phyloP scores from a whole-genome alignment of 2,113 vertebrate genomes.

The Lepus timidus region DNA sequence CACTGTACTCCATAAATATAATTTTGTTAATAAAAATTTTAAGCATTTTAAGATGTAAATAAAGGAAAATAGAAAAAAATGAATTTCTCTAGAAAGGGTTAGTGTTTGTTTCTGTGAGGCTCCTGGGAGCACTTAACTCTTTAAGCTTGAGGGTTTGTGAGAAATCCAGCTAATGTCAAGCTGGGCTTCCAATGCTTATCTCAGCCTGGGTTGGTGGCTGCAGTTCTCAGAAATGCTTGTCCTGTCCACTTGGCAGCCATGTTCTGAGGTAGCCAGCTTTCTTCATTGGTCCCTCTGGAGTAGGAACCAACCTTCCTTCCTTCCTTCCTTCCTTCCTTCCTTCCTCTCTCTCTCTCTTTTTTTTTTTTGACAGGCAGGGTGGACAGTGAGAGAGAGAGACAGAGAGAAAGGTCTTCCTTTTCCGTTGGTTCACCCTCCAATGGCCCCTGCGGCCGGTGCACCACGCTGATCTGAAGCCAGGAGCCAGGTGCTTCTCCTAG shows the following conservation, averaged over 20 bases:
- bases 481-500: too few relatives aligned
- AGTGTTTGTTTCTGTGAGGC: not conserved
- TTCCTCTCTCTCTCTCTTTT: too few relatives aligned
- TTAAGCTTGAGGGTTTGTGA: not conserved
- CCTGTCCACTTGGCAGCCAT: not conserved
- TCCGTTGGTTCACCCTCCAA: too few relatives aligned
- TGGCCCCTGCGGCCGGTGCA: too few relatives aligned
- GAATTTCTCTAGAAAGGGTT: not conserved
- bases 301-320: not conserved
- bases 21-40: too few relatives aligned
- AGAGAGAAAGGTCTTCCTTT: too few relatives aligned
- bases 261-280: not conserved
- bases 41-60: too few relatives aligned
- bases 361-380: too few relatives aligned
- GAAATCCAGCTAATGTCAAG: slow-evolving; percentile 4
- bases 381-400: too few relatives aligned
- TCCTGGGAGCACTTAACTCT: not conserved
- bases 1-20: too few relatives aligned
- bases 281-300: not conserved
- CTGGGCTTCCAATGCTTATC: not conserved
- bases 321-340: too few relatives aligned
- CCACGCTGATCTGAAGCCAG: too few relatives aligned
- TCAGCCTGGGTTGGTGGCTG: not conserved
- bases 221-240: slow-evolving; percentile 31
- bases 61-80: not conserved